A percentile compares a stretch with the other conserved stretches of the same genome.
Conservation (phyloP, 1,140 invertebrate species). For the Cotesia typhae region DNA sequence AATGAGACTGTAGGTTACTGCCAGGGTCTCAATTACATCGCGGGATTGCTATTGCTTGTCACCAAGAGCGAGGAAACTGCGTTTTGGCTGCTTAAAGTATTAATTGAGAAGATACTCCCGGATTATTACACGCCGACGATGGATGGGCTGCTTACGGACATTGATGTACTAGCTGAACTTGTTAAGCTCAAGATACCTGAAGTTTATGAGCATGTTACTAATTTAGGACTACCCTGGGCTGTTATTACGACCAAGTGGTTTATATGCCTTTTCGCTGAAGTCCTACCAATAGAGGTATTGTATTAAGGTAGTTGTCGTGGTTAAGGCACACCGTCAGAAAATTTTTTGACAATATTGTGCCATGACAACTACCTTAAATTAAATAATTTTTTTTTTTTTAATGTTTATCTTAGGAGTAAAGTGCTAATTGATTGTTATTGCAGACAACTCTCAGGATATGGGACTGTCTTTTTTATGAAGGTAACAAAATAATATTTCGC, state of each 20-base stretch:
- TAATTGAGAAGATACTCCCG: slow-evolving; percentile 87
- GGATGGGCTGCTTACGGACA: slow-evolving; percentile 86
- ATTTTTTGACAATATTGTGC: too few species aligned
- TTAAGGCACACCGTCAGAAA: too few species aligned
- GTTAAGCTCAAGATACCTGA: slow-evolving; percentile 81
- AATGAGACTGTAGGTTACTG: slow-evolving; percentile 90
- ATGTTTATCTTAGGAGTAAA: too few species aligned
- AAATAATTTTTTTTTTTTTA: too few species aligned
- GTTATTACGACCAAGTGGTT: slow-evolving; percentile 94
- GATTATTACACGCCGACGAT: slow-evolving; percentile 90
- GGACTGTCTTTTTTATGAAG: slow-evolving; percentile 95
- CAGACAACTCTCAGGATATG: slow-evolving; percentile 89
- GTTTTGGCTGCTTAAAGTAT: slow-evolving; percentile 89
- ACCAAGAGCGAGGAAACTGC: slow-evolving; percentile 89
- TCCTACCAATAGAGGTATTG: slow-evolving; percentile 83
- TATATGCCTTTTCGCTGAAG: slow-evolving; percentile 90
- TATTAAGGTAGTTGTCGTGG: background rate
- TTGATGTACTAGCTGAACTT: slow-evolving; percentile 86
- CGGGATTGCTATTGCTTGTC: slow-evolving; percentile 83
- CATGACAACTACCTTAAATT: too few species aligned
- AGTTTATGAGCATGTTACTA: slow-evolving; percentile 80
- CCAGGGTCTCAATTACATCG: slow-evolving; percentile 93
- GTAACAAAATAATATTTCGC: slow-evolving; percentile 86
- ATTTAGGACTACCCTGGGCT: slow-evolving; percentile 83
- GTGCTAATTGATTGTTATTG: slow-evolving; percentile 30